These are phyloP conservation scores for Globodera ellingtonae DNA, from an alignment of 1,140 invertebrate genomes.

Conservation along the genomic window DNA sequence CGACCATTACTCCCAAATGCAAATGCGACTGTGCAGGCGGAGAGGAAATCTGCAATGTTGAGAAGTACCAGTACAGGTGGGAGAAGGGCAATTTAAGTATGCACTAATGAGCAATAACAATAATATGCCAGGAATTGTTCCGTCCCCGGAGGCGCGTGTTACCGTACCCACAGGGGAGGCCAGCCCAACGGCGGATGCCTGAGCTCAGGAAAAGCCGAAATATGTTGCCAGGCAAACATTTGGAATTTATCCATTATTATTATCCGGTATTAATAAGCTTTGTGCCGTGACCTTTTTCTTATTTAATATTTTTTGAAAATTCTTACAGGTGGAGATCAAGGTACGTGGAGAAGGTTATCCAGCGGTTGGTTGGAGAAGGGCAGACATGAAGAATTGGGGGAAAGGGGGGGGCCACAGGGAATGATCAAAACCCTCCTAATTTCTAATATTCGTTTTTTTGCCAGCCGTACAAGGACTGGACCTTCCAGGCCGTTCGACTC, in stretches of 20 bases:
- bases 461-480: slow-evolving; percentile 55
- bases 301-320: neutral
- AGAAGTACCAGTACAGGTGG: slow-evolving; percentile 56
- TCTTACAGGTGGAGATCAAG: slow-evolving; percentile 27
- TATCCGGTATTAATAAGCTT: too few species aligned
- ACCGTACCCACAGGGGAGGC: slow-evolving; percentile 49
- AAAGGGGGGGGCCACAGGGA: too few species aligned
- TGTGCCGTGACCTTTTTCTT: neutral
- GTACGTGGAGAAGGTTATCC: slow-evolving; percentile 19
- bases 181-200: slow-evolving; percentile 53
- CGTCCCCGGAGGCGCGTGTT: slow-evolving; percentile 44
- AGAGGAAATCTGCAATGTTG: slow-evolving; percentile 48
- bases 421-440: too few species aligned
- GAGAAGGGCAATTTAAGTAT: neutral
- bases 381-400: too few species aligned
- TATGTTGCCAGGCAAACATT: slow-evolving; percentile 47
- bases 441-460: neutral
- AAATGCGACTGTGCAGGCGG: slow-evolving; percentile 60
- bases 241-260: neutral
- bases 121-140: slow-evolving; percentile 48
- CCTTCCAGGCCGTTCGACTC: slow-evolving; percentile 50
- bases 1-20: slow-evolving; percentile 45
- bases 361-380: neutral
- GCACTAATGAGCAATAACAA: neutral
- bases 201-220: slow-evolving; percentile 41